A percentile compares a stretch with the other conserved stretches of the same genome.
These are phyloP conservation scores for Helicoverpa armigera DNA, from an alignment of 1,140 invertebrate genomes.

Conservation along the genomic window DNA sequence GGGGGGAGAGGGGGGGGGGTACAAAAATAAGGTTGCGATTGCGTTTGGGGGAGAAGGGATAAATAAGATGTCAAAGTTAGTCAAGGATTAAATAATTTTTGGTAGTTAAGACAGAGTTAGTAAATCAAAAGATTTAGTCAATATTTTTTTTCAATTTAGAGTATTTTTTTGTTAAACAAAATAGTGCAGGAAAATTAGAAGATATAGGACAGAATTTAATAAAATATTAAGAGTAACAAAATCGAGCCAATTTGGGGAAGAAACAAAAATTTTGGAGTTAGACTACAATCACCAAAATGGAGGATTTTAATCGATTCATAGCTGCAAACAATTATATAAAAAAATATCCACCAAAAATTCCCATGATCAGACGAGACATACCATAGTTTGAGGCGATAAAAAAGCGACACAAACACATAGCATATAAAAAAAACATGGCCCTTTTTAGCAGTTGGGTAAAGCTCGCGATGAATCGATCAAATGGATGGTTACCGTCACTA, in stretches of 20 bases:
- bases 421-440: not conserved
- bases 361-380: not conserved
- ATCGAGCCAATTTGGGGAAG: constrained; percentile 1
- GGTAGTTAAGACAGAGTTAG: too few species aligned
- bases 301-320: constrained; percentile 42
- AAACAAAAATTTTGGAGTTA: constrained; percentile 14
- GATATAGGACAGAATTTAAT: not conserved
- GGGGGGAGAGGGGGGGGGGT: not conserved
- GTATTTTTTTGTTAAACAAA: not conserved
- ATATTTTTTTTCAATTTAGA: not conserved
- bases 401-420: constrained; percentile 17
- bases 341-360: not conserved
- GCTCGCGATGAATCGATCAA: constrained; percentile 41
- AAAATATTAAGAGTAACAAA: not conserved
- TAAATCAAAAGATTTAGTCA: too few species aligned
- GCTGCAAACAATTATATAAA: not conserved
- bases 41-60: too few species aligned
- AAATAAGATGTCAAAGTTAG: not conserved
- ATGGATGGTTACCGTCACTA: constrained; percentile 59
- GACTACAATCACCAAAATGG: constrained; percentile 23
- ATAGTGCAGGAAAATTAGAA: not conserved
- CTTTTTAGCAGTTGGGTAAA: not conserved
- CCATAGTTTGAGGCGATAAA: not conserved
- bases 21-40: too few species aligned
- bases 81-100: too few species aligned